Evolutionary conservation across 2,888 invertebrate genomes (phyloP).

Genomic region (Atrina japonica): DNA sequence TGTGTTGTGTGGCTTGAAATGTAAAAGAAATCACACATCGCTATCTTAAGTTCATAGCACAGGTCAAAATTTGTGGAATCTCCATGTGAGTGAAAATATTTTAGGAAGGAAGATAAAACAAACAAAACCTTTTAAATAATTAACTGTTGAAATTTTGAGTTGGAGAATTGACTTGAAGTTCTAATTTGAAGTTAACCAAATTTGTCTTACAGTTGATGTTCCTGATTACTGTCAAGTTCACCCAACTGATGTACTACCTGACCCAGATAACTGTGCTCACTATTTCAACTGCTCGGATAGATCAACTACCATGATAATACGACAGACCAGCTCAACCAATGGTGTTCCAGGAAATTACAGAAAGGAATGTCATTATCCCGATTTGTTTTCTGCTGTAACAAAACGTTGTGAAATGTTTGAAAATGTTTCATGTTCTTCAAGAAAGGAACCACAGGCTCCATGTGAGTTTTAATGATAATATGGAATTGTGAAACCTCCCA

Average conservation of each 20-base stretch:
- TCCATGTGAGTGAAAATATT: slow-evolving; percentile 5
- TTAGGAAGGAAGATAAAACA: not conserved
- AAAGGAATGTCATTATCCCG: slow-evolving; percentile 57
- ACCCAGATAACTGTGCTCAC: slow-evolving; percentile 33
- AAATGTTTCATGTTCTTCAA: slow-evolving; percentile 43
- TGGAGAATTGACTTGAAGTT: too few relatives aligned
- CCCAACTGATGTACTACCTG: slow-evolving; percentile 23
- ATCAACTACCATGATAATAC: too few relatives aligned
- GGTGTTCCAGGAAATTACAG: slow-evolving; percentile 14
- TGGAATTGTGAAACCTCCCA: too few relatives aligned
- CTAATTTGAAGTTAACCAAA: too few relatives aligned
- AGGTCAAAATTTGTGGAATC: too few relatives aligned
- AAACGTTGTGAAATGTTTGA: slow-evolving; percentile 46
- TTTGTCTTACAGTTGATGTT: slow-evolving; percentile 30
- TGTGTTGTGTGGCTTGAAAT: too few relatives aligned
- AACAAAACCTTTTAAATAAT: too few relatives aligned
- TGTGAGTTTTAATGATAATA: too few relatives aligned
- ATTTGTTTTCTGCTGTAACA: slow-evolving; percentile 50
- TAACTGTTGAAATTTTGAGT: not conserved
- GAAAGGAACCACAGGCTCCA: slow-evolving; percentile 55
- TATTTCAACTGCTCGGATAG: slow-evolving; percentile 34
- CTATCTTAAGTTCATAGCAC: too few relatives aligned
- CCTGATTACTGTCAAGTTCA: slow-evolving; percentile 29
- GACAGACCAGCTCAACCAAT: slow-evolving; percentile 35
- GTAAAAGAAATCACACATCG: too few relatives aligned